A percentile compares a stretch with the other conserved stretches of the same genome.
phyloP scores from a whole-genome alignment of 2,113 vertebrate species.

The Petaurus breviceps region DNA sequence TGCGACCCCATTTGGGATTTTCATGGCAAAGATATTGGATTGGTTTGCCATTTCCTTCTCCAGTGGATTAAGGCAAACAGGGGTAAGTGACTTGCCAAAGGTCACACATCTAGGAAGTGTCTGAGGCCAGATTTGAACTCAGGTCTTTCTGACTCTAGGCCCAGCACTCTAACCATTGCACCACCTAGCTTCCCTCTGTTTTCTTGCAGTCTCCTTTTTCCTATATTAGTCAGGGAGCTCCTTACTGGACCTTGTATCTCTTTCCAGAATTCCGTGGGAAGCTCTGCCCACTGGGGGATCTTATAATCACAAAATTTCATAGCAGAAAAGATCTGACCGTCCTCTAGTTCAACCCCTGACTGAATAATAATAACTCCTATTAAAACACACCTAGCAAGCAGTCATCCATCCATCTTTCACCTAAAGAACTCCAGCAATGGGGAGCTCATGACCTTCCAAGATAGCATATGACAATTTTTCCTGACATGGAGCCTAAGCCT shows the following conservation, averaged over 20 bases:
- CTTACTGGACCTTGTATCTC: not conserved
- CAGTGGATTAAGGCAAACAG: too few species aligned
- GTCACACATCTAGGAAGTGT: too few species aligned
- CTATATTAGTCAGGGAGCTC: not conserved
- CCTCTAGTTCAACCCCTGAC: not conserved
- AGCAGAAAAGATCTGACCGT: too few species aligned
- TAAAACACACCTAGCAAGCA: not conserved
- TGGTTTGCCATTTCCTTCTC: too few species aligned
- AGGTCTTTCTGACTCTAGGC: too few species aligned
- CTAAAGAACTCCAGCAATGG: not conserved
- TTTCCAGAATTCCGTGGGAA: not conserved
- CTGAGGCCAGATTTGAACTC: too few species aligned
- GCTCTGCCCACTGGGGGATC: not conserved
- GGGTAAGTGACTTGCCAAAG: too few species aligned
- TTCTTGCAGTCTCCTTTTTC: not conserved
- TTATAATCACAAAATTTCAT: not conserved
- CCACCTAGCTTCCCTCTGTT: not conserved
- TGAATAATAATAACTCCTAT: not conserved
- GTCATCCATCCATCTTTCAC: not conserved
- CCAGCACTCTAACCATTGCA: too few species aligned
- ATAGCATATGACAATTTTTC: not conserved
- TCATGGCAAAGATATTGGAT: too few species aligned
- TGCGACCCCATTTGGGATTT: too few species aligned
- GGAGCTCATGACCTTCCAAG: not conserved
- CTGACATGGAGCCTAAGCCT: too few species aligned